Percentiles rank a stretch among this genome's conserved stretches.
phyloP scores from a whole-genome alignment of 2,888 invertebrate genomes.

The Meghimatium bilineatum region DNA sequence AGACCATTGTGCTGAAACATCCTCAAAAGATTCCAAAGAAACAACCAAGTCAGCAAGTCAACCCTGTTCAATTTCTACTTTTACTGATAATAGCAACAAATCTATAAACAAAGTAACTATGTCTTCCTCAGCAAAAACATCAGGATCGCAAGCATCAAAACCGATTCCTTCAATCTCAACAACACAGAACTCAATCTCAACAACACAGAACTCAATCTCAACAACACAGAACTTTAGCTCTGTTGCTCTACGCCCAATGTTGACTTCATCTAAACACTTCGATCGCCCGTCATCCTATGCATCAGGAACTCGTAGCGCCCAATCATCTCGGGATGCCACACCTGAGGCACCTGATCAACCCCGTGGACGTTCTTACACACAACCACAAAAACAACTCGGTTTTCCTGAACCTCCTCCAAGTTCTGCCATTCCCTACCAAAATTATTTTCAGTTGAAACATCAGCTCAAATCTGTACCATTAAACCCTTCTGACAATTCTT shows the following conservation, averaged over 20 bases:
- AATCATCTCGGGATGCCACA: slow-evolving; percentile 60
- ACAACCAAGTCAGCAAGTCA: slow-evolving; percentile 33
- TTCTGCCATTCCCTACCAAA: slow-evolving; percentile 32
- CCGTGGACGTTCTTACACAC: slow-evolving; percentile 5
- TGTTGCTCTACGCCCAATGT: slow-evolving; percentile 7
- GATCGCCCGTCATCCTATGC: slow-evolving; percentile 54
- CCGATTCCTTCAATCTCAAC: background rate
- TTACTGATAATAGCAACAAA: background rate
- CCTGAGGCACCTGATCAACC: slow-evolving; percentile 52
- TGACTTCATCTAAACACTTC: slow-evolving; percentile 6
- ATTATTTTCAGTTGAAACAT: background rate
- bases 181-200: background rate
- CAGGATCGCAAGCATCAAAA: background rate
- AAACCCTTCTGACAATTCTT: slow-evolving; percentile 34
- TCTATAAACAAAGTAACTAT: background rate
- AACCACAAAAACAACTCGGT: background rate
- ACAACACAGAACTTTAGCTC: background rate
- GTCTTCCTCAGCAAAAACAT: background rate
- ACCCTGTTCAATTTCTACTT: background rate
- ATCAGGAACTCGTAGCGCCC: slow-evolving; percentile 66
- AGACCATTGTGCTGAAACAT: slow-evolving; percentile 3
- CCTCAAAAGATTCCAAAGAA: background rate
- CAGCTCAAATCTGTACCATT: background rate
- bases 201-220: background rate
- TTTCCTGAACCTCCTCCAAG: slow-evolving; percentile 37